Evolutionary conservation across 2,888 invertebrate genomes (phyloP).

Genomic region (Busseola fusca): DNA sequence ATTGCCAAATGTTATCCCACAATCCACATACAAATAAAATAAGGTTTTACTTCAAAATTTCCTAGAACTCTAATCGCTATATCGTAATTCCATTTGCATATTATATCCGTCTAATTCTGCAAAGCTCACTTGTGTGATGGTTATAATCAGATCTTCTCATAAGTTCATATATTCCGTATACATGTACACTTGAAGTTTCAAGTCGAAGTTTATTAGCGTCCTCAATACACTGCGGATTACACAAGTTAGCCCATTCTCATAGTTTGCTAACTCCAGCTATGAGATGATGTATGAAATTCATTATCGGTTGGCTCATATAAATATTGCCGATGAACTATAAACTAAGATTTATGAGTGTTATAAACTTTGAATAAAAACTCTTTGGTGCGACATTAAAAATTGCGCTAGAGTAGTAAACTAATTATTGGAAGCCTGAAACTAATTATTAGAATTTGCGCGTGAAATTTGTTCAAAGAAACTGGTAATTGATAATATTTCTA

Average conservation of each 20-base stretch:
- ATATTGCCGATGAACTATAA: constrained; percentile 34
- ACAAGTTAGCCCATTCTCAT: constrained; percentile 77
- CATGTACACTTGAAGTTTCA: constrained; percentile 43
- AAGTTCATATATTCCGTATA: constrained; percentile 8
- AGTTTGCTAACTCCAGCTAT: constrained; percentile 72
- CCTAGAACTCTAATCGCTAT: neutral
- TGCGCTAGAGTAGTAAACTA: neutral
- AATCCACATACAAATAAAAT: neutral
- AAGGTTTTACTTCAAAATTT: neutral
- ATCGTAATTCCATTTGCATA: neutral
- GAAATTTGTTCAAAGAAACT: neutral
- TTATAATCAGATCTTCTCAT: constrained; percentile 20
- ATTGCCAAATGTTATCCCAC: neutral
- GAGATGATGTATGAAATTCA: constrained; percentile 70
- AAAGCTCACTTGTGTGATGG: neutral
- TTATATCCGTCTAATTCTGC: neutral
- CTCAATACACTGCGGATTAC: constrained; percentile 78
- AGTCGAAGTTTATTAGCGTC: constrained; percentile 70
- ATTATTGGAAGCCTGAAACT: constrained; percentile 9
- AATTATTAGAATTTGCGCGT: neutral
- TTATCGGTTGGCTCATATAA: constrained; percentile 55
- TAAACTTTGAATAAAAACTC: constrained; percentile 11
- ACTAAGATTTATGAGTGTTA: constrained; percentile 36
- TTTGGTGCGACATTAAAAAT: constrained; percentile 6
- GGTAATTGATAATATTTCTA: no score